These are phyloP conservation scores for Megathymus violae DNA, from an alignment of 1,140 invertebrate species.

Conservation along the genomic window DNA sequence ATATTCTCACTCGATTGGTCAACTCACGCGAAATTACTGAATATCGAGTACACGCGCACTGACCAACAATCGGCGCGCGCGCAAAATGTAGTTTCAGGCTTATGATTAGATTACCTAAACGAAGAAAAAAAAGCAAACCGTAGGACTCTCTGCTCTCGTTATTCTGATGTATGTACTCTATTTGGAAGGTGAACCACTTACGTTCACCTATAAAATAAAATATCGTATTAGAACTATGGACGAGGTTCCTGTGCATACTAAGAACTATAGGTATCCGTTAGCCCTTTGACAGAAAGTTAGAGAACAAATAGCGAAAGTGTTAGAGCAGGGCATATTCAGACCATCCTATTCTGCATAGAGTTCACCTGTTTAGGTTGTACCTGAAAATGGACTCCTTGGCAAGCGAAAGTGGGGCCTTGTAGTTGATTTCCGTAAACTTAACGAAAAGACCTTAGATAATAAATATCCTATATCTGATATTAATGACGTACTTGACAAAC, in stretches of 20 bases:
- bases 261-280: slow-evolving; percentile 33
- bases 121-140: slow-evolving; percentile 38
- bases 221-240: slow-evolving; percentile 46
- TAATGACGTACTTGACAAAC: slow-evolving; percentile 14
- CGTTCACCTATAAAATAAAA: slow-evolving; percentile 37
- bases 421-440: too few relatives aligned
- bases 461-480: too few relatives aligned
- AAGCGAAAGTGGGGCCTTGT: too few relatives aligned
- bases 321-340: slow-evolving; percentile 23
- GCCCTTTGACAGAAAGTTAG: slow-evolving; percentile 34
- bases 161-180: slow-evolving; percentile 41
- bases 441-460: too few relatives aligned
- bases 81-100: slow-evolving; percentile 24
- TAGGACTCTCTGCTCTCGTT: slow-evolving; percentile 29
- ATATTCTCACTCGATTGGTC: slow-evolving; percentile 43
- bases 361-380: too few relatives aligned
- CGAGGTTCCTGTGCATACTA: slow-evolving; percentile 39
- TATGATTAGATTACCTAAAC: slow-evolving; percentile 38
- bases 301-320: slow-evolving; percentile 24
- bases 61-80: background rate
- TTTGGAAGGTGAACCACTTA: slow-evolving; percentile 34
- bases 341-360: too few relatives aligned
- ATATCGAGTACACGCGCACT: slow-evolving; percentile 6
- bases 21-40: slow-evolving; percentile 16
- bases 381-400: too few relatives aligned